Base-by-base conservation (phyloP, 1,140 invertebrate genomes). In the Hydropsyche tenuis region DNA sequence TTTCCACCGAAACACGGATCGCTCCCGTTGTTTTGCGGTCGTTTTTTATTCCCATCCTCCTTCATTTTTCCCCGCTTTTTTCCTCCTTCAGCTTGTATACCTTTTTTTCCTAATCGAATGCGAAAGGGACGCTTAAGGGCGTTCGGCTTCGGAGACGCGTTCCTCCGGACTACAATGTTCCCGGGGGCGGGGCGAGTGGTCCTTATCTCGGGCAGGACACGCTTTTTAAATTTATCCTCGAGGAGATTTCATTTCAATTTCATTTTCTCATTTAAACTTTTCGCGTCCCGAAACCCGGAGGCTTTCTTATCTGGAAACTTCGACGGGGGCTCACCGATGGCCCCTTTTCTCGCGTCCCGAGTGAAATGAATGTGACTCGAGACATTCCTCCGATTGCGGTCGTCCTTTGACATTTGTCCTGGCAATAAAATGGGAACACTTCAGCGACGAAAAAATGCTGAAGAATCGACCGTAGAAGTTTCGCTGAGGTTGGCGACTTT, bases 231-330 rank as follows among this genome's bases (percentile, higher is more conserved):
- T 72, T 72, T 63, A 72, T 72, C 45, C 60, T 64, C 42, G 60
- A 48, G 43, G 56, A 72, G 70, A 72, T 72, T 72, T 72, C 70
- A 64, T 72, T 72, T 72, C 70, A 72, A 72, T 72, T 72, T 72
- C 70, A 72, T 72, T 72, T 72, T 72, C 70, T 72, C 46, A 70
- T 70, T 70, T 70, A 70, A 70, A 70, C 68, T 70, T 70, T 70
- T 48, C 66, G 11, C n/a, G n/a, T 20, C 25, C 12, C 45, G 45
- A 48, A 16, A 48, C 45, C 11, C 12, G 16, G 45, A 48, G 45
- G 16, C 45, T 48, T 14, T 48, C 45, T 48, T 16, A 48, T 48
- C 11, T n/a, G 45, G 45, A 48, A 37, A 37, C 3, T 37, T 37
- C 30, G 30, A 48, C 56, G 56, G 11, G 22, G 18, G 20, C 20